Evolutionary conservation across 1,140 invertebrate genomes (phyloP), one percentile per base, ranked within the genome.

Genomic region (Orussus abietinus): DNA sequence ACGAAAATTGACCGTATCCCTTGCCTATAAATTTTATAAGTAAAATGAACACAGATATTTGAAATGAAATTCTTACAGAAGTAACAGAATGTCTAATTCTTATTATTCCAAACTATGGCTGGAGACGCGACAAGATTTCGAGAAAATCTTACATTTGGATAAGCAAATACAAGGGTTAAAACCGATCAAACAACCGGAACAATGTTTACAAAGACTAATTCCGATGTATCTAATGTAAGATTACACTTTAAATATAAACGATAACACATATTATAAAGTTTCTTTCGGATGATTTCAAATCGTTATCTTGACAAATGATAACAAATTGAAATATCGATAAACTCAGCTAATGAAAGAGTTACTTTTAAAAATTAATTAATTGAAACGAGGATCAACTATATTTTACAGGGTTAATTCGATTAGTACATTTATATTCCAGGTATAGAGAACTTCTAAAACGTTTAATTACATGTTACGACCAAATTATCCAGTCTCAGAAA

Each of bases 401-500:
- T 28, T 30, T 7, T 30, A 1, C 21, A 37, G 9, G 21, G 26
- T 36, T 36, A 13, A 9, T 34, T 18, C 12, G 3, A 15, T 28
- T 25, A 17, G 30, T 32, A 20, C 7, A 30, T 29, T 15, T 40
- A 7, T 25, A 15, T 31, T 42, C 5, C 21, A 72, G 68, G 18
- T 72, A 72, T 38, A 46, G 61, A 4, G 54, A 58, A 33, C 29
- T 71, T 5, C 57, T 67, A 0, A 51, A 51, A 32, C 55, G 51
- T 55, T 69, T 65, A 4, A 57, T 57, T 7, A 35, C 44, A 3
- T 82, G 78, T 40, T 78, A 81, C 56, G 77, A 84, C 55, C 77
- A 81, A 49, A 76, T 81, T 14, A 66, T 81, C 13, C 80, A 82
- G 38, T 75, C 77, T 5, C 82, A 84, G 56, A 82, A 83, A 49